Base-by-base conservation (phyloP, 37 sponge, comb jelly and placozoan genomes). In the Hexactinellida sp. region DNA sequence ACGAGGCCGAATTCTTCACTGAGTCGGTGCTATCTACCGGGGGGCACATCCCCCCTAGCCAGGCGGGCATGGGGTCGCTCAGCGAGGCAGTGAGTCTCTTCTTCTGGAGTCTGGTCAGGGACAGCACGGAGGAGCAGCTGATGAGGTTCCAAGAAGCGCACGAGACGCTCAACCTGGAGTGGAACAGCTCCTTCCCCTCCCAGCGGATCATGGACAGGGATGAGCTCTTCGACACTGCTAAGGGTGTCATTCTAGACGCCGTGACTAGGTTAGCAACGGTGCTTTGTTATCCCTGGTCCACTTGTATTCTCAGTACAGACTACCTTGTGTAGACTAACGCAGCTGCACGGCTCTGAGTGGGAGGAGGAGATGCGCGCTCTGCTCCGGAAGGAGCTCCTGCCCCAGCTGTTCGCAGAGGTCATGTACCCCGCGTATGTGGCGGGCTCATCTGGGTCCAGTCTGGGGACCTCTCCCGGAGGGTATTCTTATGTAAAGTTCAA, bases 161-260 rank as follows among this genome's bases (percentile, higher is more conserved):
- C 76, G 76, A 63, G 76, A 63, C 76, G 5, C 76, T 63, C 76
- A 63, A 63, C 13, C 76, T 63, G 76, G 76, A 63, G 76, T 63
- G 76, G 76, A 63, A 63, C 76, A 63, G 76, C 34, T 63, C 76
- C 5, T 63, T 63, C 30, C 76, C 76, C 76, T 63, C 76, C 30
- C 76, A 63, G 76, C 25, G 76, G 76, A 63, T 63, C 13, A 63
- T 63, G 76, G 76, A 63, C 76, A 63, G 76, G 76, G 13, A 63
- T 28, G 76, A 63, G 76, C 76, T 63, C 28, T 63, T 63, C 34
- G 76, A 63, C 30, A n/a, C 76, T 32, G 76, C 76, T 10, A 63
- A 63, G 76, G 76, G 76, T 21, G 76, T 63, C 30, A 63, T 63
- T 7, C 76, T 63, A 3, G 76, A 63, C 34, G 76, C 76, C 13